Percentiles rank a stretch among this genome's conserved stretches.
These are phyloP conservation scores for Anaspis maculata DNA, from an alignment of 2,888 invertebrate species.

Conservation along the genomic window DNA sequence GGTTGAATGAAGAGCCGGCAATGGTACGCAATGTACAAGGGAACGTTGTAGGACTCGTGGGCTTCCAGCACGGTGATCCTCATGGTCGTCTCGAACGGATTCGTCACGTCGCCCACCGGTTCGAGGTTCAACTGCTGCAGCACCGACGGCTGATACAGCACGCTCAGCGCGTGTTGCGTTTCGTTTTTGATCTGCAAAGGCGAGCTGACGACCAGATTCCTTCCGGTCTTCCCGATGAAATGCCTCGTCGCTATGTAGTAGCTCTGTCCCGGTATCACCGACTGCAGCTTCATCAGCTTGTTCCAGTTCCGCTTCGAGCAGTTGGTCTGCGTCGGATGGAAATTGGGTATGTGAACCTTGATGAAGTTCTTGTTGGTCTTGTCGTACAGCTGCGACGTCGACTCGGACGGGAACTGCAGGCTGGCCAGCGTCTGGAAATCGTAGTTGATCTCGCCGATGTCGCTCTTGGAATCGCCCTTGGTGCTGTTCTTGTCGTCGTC, in stretches of 20 bases:
- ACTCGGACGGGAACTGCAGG: constrained; percentile 44
- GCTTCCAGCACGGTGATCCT: constrained; percentile 65
- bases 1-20: constrained; percentile 69
- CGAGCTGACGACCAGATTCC: constrained; percentile 58
- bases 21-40: constrained; percentile 72
- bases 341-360: constrained; percentile 54
- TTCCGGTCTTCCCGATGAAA: constrained; percentile 47
- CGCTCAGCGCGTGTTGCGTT: constrained; percentile 64
- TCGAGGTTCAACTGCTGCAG: constrained; percentile 57
- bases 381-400: constrained; percentile 51
- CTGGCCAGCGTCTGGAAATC: constrained; percentile 36
- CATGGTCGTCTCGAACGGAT: constrained; percentile 69
- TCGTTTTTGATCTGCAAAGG: constrained; percentile 71
- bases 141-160: constrained; percentile 66
- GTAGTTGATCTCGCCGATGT: constrained; percentile 24
- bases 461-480: constrained; percentile 20
- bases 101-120: constrained; percentile 57
- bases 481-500: constrained; percentile 34
- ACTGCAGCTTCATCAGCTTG: constrained; percentile 57
- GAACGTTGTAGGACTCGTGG: constrained; percentile 65
- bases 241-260: constrained; percentile 65
- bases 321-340: constrained; percentile 54
- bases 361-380: constrained; percentile 59
- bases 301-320: constrained; percentile 57
- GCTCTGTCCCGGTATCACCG: constrained; percentile 46